Evolutionary conservation across 2,113 vertebrate species (phyloP).

Genomic region (Leucopsar rothschildi): DNA sequence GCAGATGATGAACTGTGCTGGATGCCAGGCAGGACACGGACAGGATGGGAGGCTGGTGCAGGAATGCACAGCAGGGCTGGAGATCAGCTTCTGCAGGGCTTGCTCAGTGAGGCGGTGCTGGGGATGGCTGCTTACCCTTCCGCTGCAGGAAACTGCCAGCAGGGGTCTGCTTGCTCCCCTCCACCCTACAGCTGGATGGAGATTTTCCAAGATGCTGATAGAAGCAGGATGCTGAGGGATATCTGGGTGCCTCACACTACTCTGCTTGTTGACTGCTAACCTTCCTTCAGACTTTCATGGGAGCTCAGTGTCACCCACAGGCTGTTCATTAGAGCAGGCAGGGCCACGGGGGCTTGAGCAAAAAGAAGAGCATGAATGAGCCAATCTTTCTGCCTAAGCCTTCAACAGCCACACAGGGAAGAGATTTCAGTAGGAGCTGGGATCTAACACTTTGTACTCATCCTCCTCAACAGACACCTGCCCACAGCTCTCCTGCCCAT

Average conservation of each 20-base stretch:
- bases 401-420: not conserved
- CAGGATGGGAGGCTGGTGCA: not conserved
- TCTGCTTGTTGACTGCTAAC: not conserved
- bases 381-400: not conserved
- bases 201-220: not conserved
- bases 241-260: not conserved
- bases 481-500: not conserved
- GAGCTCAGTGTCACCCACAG: not conserved
- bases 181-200: not conserved
- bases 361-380: not conserved
- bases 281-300: not conserved
- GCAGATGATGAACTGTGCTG: not conserved
- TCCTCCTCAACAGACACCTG: not conserved
- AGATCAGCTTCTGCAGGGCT: not conserved
- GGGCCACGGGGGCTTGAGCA: not conserved
- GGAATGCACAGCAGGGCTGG: not conserved
- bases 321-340: not conserved
- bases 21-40: not conserved
- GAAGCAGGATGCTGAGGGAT: not conserved
- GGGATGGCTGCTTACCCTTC: not conserved
- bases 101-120: not conserved
- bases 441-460: not conserved
- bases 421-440: not conserved
- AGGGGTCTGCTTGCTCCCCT: not conserved
- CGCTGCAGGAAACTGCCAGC: not conserved